Base-by-base conservation (phyloP, 2,888 invertebrate species). In the Hemistola chrysoprasaria region DNA sequence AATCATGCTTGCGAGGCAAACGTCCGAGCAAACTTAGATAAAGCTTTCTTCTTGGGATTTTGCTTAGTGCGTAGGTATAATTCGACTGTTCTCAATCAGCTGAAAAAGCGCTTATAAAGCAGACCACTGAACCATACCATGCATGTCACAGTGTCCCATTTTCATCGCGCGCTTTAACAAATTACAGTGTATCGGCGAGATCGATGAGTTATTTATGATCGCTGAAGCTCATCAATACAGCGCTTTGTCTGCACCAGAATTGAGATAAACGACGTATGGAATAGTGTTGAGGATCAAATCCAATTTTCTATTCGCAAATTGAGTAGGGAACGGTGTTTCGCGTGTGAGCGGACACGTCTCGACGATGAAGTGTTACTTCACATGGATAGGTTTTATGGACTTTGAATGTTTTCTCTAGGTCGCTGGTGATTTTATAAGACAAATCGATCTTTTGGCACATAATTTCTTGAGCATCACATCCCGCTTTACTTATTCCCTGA, bases 251-350 rank as follows among this genome's bases (percentile, higher is more conserved):
- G 59, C 63, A 58, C 56, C 57, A 53, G 65, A 75, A 81, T 81
- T 77, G 78, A 81, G 78, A 81, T 77, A 80, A 81, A 81, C 71
- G 79, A 76, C 66, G 67, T 56, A 61, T 56, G 62, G 65, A 75
- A 73, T 74, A 75, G 79, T 75, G 75, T 76, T 73, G 75, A 71
- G 74, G 72, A 71, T 71, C 73, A 70, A 76, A 78, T 75, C 72
- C 73, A 77, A 78, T 78, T 78, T 78, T 66, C 65, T 63, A 69
- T 56, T 71, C 61, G 69, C 67, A 75, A 74, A 77, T 76, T 75
- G 74, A 76, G 74, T 67, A 77, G 71, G 71, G 70, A 66, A 62
- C 54, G 57, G 52, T 58, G 67, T 63, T 56, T 54, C 59, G 59
- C 53, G 56, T 60, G 55, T 61, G 60, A 64, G 56, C 50, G 54